These are phyloP conservation scores for Phaethornis superciliosus DNA, from an alignment of 2,113 vertebrate genomes.

Conservation along the genomic window DNA sequence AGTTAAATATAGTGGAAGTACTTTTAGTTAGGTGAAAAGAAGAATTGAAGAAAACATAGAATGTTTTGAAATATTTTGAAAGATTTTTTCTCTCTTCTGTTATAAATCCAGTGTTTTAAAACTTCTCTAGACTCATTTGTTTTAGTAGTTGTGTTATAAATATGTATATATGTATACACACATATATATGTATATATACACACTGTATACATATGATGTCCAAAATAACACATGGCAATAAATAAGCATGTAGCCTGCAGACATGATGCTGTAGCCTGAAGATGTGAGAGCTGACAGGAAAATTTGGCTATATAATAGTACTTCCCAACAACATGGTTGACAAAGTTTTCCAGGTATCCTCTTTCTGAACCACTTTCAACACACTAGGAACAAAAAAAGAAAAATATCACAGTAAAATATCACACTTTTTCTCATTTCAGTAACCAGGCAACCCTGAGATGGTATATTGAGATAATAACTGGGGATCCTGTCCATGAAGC, in stretches of 20 bases:
- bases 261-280: background rate
- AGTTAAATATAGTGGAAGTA: background rate
- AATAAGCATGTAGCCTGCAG: background rate
- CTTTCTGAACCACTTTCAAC: background rate
- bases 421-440: background rate
- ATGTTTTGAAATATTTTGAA: background rate
- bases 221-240: background rate
- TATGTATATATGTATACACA: background rate
- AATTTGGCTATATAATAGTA: background rate
- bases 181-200: accelerated
- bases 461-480: background rate
- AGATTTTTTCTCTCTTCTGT: background rate
- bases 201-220: background rate
- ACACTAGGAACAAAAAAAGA: background rate
- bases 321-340: background rate
- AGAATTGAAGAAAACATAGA: background rate
- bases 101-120: background rate
- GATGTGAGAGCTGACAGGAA: background rate
- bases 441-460: background rate
- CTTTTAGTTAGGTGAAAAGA: background rate
- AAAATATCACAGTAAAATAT: background rate
- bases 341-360: background rate
- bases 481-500: background rate
- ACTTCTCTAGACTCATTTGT: background rate
- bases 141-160: background rate